Base-by-base conservation (phyloP, 2,888 invertebrate genomes). In the Agrilus biguttatus region DNA sequence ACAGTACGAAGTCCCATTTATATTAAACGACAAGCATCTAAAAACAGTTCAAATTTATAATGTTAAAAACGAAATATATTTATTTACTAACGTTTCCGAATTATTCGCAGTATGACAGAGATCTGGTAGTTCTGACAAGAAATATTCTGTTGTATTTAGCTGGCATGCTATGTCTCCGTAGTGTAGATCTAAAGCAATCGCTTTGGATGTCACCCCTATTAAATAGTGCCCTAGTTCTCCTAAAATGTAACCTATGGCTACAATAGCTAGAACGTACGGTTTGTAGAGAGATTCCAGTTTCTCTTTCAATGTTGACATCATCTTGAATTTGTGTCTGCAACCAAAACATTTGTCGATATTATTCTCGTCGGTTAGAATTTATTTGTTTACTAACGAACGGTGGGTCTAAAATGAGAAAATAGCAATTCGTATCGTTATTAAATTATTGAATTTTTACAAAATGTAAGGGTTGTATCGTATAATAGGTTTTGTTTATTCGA, bases 221-320 rank as follows among this genome's bases (percentile, higher is more conserved):
- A 90, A 71, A 63, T 88, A 90, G 64, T 90, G 90, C 23, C 89
- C 89, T 49, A 90, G 68, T 63, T 90, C 90, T 13, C 88, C 90
- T 17, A 89, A 70, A 46, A 89, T 80, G 65, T 90, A 90, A 47
- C 88, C 87, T 41, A 86, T 63, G 41, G 88, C 85, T 46, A 90
- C 77, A 49, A 90, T 68, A 21, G 75, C 83, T 55, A 90, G 67
- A 49, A 83, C 87, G 63, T 87, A 88, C 59, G 79, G 75, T 58
- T 80, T 82, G 69, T 89, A 87, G 52, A 80, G 73, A 57, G 76
- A 75, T 50, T 72, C 70, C 46, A 86, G 62, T 62, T 79, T 83
- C 59, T 75, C 64, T 56, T 70, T 63, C 38, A 68, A 43, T 32
- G 64, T 58, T 45, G 59, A 53, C 52, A 68, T 59, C 66, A 68